phyloP scores from a whole-genome alignment of 2,113 vertebrate genomes.

The Sturnus vulgaris region DNA sequence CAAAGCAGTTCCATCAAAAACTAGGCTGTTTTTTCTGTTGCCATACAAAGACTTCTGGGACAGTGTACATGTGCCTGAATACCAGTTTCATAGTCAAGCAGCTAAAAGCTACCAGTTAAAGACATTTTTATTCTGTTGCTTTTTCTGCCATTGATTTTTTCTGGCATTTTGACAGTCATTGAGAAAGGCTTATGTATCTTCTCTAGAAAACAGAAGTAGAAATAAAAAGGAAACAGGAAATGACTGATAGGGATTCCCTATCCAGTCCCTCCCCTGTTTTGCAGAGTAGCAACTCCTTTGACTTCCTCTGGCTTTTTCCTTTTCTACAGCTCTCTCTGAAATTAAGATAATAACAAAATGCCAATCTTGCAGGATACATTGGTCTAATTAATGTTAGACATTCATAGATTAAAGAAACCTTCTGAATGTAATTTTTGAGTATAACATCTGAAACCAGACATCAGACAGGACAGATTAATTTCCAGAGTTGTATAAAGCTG shows the following conservation, averaged over 20 bases:
- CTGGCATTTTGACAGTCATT: neutral
- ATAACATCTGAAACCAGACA: neutral
- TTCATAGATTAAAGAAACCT: neutral
- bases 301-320: neutral
- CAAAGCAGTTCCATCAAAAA: neutral
- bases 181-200: neutral
- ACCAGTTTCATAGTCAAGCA: neutral
- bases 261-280: neutral
- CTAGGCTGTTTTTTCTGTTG: neutral
- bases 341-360: neutral
- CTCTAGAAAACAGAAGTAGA: neutral
- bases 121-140: neutral
- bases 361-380: neutral
- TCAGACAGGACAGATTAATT: neutral
- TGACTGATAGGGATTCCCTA: neutral
- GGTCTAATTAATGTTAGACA: neutral
- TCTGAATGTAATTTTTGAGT: neutral
- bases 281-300: neutral
- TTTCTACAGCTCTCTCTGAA: neutral
- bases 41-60: neutral
- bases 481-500: neutral
- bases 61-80: neutral
- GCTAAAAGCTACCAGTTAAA: neutral
- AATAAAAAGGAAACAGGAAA: neutral
- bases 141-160: neutral